Conservation (phyloP, 2,888 invertebrate genomes). For the Argyresthia goedartella region DNA sequence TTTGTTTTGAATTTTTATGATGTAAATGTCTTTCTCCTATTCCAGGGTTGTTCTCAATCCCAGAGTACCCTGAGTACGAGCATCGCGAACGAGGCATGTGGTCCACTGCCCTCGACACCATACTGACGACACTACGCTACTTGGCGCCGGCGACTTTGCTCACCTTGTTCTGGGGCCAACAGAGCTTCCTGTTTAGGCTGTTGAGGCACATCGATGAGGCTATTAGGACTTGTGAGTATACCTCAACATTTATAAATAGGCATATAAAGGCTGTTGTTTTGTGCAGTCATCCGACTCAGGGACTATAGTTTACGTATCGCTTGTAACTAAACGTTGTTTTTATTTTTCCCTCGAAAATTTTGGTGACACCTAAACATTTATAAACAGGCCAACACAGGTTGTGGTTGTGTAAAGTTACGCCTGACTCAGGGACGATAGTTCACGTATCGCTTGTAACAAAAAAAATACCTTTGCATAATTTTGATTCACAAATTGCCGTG, state of each 20-base stretch:
- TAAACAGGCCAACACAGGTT: too few relatives aligned
- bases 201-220: slow-evolving; percentile 65
- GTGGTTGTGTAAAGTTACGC: too few relatives aligned
- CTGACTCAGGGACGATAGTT: too few relatives aligned
- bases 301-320: too few relatives aligned
- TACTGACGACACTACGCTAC: slow-evolving; percentile 65
- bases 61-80: slow-evolving; percentile 57
- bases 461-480: too few relatives aligned
- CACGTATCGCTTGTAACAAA: too few relatives aligned
- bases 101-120: slow-evolving; percentile 52
- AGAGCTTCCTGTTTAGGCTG: slow-evolving; percentile 63
- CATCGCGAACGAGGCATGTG: slow-evolving; percentile 52
- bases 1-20: neutral
- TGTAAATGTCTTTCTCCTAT: slow-evolving; percentile 10
- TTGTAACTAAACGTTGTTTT: too few relatives aligned
- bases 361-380: too few relatives aligned
- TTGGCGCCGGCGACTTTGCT: slow-evolving; percentile 69
- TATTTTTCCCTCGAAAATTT: too few relatives aligned
- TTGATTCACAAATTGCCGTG: too few relatives aligned
- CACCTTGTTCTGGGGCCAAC: slow-evolving; percentile 67
- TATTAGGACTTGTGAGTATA: slow-evolving; percentile 63
- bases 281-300: too few relatives aligned
- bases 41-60: slow-evolving; percentile 61
- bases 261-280: too few relatives aligned
- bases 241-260: neutral